Base-by-base conservation (phyloP, 2,888 invertebrate species). In the Malacosoma neustria region DNA sequence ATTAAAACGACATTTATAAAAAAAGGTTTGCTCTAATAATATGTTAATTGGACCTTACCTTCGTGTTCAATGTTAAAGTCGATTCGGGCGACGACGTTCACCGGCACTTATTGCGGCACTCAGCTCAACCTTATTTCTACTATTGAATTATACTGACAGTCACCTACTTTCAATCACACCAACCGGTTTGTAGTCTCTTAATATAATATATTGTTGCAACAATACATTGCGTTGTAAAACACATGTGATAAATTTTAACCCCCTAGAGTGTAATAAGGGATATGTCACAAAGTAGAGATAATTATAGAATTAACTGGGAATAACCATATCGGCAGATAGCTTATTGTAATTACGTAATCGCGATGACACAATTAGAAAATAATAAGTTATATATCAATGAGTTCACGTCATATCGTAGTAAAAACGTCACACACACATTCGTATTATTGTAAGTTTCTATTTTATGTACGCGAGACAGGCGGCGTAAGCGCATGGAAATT, bases 151-250 rank as follows among this genome's bases (percentile, higher is more conserved):
- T 49, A 51, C 50, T 61, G 69, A 61, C 71, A 76, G 63, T 76
- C 75, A 72, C 77, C 72, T 67, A 80, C 77, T 77, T 77, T 71
- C 72, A 67, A 73, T 70, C 63, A 70, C 52, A 56, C 49, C 42
- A 68, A 76, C 74, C 69, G 70, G 70, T 62, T 71, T 47, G 44
- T 49, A 54, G 57, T 69, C 58, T 61, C 54, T 48, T 58, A 58
- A 48, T 49, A 44, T 38, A 39, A 47, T 49, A 44, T 39, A 39
- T 41, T 48, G 48, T 43, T 42, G 42, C 43, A 46, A 39, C 42
- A 39, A 44, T 48, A 49, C 48, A 39, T 43, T 46, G 48, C 42
- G 39, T 40, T 32, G 15, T 15, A 31, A 13, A n/a, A 4, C 46
- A 43, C 49, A 47, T 41, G 46, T 44, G 45, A 42, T 45, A 48